These are phyloP conservation scores for Cyanoramphus novaezelandiae DNA, from an alignment of 2,113 vertebrate species.

Conservation along the genomic window DNA sequence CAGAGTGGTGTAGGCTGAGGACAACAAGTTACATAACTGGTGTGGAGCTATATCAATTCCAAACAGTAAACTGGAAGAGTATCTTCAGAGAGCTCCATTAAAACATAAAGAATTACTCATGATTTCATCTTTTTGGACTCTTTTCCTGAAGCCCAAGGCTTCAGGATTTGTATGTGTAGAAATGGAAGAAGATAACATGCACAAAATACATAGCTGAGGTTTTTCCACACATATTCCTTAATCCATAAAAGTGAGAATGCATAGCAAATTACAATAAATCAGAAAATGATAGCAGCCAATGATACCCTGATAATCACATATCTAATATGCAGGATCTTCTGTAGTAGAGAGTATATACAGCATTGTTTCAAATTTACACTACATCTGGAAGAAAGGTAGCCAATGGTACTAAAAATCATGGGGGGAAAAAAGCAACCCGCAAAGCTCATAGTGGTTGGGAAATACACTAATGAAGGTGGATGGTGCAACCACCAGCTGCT, in stretches of 20 bases:
- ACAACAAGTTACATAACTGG: background rate
- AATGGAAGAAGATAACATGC: background rate
- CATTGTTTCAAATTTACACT: background rate
- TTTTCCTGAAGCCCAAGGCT: background rate
- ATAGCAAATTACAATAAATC: background rate
- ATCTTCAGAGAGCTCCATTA: background rate
- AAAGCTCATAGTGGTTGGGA: slow-evolving; percentile 16
- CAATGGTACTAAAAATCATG: background rate
- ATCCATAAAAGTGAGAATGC: background rate
- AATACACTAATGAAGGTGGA: slow-evolving; percentile 19
- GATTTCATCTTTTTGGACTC: background rate
- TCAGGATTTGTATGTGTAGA: background rate
- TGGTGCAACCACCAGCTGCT: background rate
- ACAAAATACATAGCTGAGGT: background rate
- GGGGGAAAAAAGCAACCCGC: background rate
- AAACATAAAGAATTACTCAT: background rate
- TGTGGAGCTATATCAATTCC: background rate
- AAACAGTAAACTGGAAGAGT: background rate
- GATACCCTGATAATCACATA: background rate
- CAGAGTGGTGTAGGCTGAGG: background rate
- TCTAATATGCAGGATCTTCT: background rate
- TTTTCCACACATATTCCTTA: background rate
- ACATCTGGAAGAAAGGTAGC: background rate
- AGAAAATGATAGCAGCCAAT: background rate
- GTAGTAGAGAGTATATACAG: background rate